A percentile compares a stretch with the other conserved stretches of the same genome.
phyloP scores from a whole-genome alignment of 2,113 vertebrate species.

The Condylura cristata region DNA sequence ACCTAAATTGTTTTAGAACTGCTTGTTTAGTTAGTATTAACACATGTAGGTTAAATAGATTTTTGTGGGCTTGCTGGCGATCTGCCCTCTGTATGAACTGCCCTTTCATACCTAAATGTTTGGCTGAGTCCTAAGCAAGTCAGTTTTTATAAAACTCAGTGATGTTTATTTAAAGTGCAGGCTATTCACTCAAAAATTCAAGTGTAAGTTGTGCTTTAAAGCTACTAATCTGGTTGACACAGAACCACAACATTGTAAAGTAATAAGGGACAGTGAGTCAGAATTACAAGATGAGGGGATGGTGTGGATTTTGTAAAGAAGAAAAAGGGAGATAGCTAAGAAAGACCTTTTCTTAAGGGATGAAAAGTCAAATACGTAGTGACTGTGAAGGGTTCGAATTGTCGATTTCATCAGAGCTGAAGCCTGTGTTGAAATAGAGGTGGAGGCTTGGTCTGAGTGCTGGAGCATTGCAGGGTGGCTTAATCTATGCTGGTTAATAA shows the following conservation, averaged over 20 bases:
- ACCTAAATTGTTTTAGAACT: background rate
- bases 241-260: background rate
- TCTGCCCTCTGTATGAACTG: background rate
- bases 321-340: background rate
- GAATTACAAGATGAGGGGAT: background rate
- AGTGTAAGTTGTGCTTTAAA: background rate
- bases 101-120: constrained; percentile 36
- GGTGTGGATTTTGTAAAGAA: background rate
- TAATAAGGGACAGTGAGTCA: background rate
- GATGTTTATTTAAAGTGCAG: background rate
- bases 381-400: background rate
- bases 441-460: background rate
- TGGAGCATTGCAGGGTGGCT: background rate
- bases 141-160: background rate
- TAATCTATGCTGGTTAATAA: background rate
- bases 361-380: background rate
- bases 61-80: background rate
- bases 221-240: background rate
- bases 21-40: background rate
- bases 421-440: background rate
- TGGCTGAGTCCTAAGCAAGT: constrained; percentile 13
- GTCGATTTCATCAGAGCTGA: background rate
- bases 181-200: background rate
- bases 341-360: background rate
- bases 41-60: background rate